These are phyloP conservation scores for Eremophila alpestris DNA, from an alignment of 2,797 vertebrate genomes.

Conservation along the genomic window DNA sequence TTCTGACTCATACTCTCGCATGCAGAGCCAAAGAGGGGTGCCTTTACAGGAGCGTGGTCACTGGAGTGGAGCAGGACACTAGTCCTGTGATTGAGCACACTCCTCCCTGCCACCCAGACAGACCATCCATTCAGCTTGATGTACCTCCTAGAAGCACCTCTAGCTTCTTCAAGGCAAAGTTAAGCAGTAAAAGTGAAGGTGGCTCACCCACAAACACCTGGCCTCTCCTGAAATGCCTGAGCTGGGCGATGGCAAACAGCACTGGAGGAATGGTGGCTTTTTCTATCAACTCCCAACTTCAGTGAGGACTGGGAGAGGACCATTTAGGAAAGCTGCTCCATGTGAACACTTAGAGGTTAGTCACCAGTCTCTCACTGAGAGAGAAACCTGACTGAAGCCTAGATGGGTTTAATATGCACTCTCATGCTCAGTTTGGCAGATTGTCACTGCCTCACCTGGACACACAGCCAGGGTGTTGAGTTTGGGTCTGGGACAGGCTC, in stretches of 20 bases:
- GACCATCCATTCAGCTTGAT: background rate
- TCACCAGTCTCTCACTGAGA: background rate
- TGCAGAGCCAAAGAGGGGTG: background rate
- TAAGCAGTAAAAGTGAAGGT: background rate
- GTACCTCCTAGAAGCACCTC: background rate
- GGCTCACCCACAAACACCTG: background rate
- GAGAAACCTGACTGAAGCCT: background rate
- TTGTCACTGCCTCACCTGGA: background rate
- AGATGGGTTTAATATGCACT: background rate
- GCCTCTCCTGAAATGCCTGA: background rate
- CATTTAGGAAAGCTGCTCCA: background rate
- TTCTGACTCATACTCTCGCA: background rate
- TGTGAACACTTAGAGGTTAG: background rate
- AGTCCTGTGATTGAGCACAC: background rate
- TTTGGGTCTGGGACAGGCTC: background rate
- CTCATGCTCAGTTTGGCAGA: background rate
- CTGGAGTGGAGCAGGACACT: background rate
- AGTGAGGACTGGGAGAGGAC: background rate
- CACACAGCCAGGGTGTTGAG: background rate
- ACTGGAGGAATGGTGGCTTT: accelerated
- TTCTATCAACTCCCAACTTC: background rate
- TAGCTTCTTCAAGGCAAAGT: background rate
- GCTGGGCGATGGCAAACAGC: background rate
- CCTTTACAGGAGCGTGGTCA: background rate
- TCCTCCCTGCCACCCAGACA: background rate